phyloP scores from a whole-genome alignment of 2,888 invertebrate genomes.

The Rotaria macrura region DNA sequence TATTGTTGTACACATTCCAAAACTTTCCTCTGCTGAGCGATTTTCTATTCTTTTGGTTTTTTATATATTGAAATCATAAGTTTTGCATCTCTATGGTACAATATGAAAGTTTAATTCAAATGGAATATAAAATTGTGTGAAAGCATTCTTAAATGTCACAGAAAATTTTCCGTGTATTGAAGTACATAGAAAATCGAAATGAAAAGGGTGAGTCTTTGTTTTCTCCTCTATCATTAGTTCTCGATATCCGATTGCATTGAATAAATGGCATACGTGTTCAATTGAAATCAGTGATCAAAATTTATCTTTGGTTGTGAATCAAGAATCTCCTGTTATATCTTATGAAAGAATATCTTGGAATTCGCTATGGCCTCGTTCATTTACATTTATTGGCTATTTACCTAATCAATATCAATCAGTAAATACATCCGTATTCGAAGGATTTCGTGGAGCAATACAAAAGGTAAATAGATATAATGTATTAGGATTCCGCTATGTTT shows the following conservation, averaged over 20 bases:
- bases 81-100: too few species aligned
- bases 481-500: not conserved
- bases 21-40: too few species aligned
- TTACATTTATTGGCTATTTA: not conserved
- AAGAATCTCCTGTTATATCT: not conserved
- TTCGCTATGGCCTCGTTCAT: not conserved
- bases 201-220: too few species aligned
- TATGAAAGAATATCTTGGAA: not conserved
- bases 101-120: too few species aligned
- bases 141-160: too few species aligned
- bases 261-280: not conserved
- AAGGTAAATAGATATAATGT: constrained; percentile 55
- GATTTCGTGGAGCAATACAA: constrained; percentile 75
- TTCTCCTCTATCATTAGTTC: not conserved
- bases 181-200: too few species aligned
- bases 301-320: not conserved
- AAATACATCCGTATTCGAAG: constrained; percentile 42
- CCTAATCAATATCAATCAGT: not conserved
- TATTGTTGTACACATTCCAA: too few species aligned
- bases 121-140: too few species aligned
- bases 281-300: not conserved
- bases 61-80: too few species aligned
- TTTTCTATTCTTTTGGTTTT: too few species aligned
- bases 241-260: not conserved
- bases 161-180: too few species aligned